phyloP scores from a whole-genome alignment of 2,797 vertebrate species.

The Poecile montanus region DNA sequence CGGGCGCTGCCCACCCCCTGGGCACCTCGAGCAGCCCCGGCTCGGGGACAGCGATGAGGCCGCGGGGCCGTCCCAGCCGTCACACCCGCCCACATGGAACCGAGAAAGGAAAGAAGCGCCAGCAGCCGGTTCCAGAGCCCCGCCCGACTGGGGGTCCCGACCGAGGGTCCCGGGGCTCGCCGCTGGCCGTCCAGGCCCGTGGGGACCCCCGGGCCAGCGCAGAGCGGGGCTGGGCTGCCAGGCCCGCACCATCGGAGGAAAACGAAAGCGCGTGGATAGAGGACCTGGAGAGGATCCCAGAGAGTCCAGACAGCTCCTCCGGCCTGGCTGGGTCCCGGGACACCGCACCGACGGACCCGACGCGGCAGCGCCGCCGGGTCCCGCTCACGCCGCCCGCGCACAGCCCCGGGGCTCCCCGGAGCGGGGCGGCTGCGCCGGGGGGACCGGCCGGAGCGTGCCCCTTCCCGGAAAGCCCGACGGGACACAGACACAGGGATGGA shows the following conservation, averaged over 20 bases:
- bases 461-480: not conserved
- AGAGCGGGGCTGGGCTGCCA: not conserved
- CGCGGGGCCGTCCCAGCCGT: not conserved
- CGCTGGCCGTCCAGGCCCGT: not conserved
- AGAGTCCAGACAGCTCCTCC: not conserved
- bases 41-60: not conserved
- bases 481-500: not conserved
- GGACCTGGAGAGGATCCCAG: not conserved
- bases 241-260: not conserved
- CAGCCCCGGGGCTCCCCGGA: not conserved
- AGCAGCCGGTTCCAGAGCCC: not conserved
- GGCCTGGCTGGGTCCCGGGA: too few species aligned
- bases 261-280: not conserved
- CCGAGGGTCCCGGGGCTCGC: not conserved
- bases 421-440: not conserved
- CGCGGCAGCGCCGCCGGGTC: not conserved
- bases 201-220: not conserved
- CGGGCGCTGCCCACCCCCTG: fast-evolving
- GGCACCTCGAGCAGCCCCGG: not conserved
- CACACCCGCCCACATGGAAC: not conserved
- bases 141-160: not conserved
- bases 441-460: not conserved
- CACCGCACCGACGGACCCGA: too few species aligned
- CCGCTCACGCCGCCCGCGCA: not conserved
- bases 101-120: not conserved